Percentiles rank a stretch among this genome's conserved stretches.
phyloP scores from a whole-genome alignment of 2,113 vertebrate species.

The Dromas ardeola region DNA sequence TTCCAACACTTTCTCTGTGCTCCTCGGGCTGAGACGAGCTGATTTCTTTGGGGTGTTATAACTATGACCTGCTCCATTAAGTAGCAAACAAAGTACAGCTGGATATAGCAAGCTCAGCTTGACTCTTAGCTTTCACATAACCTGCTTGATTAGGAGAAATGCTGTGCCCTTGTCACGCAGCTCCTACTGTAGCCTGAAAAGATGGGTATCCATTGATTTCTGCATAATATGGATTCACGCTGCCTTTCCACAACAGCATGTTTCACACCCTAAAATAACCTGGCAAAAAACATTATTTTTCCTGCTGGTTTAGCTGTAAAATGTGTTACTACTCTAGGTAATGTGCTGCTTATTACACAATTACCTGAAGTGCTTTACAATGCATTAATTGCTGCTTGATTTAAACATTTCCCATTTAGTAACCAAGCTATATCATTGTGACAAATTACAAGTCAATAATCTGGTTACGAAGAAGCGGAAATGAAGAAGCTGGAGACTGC shows the following conservation, averaged over 20 bases:
- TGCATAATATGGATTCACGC: conserved; percentile 53
- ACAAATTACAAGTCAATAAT: conserved; percentile 27
- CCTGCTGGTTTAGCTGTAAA: conserved; percentile 23
- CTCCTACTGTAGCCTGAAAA: background rate
- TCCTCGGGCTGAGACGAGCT: conserved; percentile 14
- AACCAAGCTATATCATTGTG: conserved; percentile 36
- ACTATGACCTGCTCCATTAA: conserved; percentile 71
- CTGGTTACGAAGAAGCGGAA: background rate
- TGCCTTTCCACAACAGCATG: conserved; percentile 39
- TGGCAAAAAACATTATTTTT: background rate
- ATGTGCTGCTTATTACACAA: conserved; percentile 57
- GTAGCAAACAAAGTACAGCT: conserved; percentile 70
- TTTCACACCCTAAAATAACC: conserved; percentile 52
- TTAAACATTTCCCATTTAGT: conserved; percentile 59
- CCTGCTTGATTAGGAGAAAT: conserved; percentile 60
- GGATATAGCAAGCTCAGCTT: conserved; percentile 68
- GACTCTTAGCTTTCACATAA: conserved; percentile 60
- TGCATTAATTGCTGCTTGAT: conserved; percentile 69
- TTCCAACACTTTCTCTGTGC: conserved; percentile 15
- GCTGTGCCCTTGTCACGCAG: conserved; percentile 55
- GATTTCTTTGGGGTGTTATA: conserved; percentile 70
- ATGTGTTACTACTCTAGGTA: conserved; percentile 62
- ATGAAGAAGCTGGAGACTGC: background rate
- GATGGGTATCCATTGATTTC: conserved; percentile 65
- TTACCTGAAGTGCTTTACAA: conserved; percentile 41